Base-by-base conservation (phyloP, 2,797 vertebrate genomes). In the Thaleichthys pacificus region DNA sequence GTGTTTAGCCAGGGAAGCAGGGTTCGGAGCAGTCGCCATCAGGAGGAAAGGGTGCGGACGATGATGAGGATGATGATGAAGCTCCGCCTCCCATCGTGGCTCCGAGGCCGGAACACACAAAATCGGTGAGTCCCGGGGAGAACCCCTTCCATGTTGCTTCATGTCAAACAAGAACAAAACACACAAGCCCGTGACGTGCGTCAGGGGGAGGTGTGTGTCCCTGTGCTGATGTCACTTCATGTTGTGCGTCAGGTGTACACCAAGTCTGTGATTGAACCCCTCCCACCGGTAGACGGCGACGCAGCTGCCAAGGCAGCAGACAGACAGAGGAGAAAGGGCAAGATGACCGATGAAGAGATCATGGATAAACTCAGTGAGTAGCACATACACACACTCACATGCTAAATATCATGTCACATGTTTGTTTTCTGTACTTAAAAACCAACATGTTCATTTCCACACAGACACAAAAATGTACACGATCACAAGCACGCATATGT, bases 321-420 rank as follows among this genome's bases (percentile, higher is more conserved):
- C 70, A 95, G 91, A 79, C 94, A 95, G 89, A 98, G 96, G 74
- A 97, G 95, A 89, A 96, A 94, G 85, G 94, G 94, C 67, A 99
- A 98, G 88, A 97, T 98, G 97, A 97, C 96, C 0, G 98, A 99
- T 79, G 97, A 98, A 84, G 97, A 99, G 87, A 99, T 99, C 82
- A 98, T 98, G 96, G 97, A 98, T 75, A 99, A 96, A 91, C 94
- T 99, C 79, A 91, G 97, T 99, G 94, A 57, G 95, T 91, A 6
- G 72, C 68, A 76, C 61, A 21, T 21, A 57, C 38, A 64, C 61
- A 62, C 70, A 8, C 42, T 42, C 38, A 35, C 32, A 42, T 42
- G 9, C 42, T 47, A 47, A 47, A 47, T 14, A 47, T 47, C 42
- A 47, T 14, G 42, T 47, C 42, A 47, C 12, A 1, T 35, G 42